Conservation (phyloP, 2,113 vertebrate genomes). For the Phalacrocorax aristotelis region DNA sequence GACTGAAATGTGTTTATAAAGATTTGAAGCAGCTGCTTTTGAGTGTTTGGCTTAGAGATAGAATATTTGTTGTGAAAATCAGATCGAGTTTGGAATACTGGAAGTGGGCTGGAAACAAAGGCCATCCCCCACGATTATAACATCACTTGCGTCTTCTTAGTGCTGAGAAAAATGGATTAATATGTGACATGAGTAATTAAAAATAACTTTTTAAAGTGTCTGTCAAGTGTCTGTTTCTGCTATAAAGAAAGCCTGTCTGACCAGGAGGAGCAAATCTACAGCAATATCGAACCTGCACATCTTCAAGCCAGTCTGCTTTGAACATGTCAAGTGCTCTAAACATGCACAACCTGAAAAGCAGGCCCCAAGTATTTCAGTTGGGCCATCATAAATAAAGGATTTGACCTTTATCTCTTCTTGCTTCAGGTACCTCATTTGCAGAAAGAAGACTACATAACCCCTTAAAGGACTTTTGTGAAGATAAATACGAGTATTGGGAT, state of each 20-base stretch:
- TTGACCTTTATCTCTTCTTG: not conserved
- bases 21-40: not conserved
- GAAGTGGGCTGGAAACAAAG: not conserved
- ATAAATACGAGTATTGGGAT: not conserved
- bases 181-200: not conserved
- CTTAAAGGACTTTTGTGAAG: not conserved
- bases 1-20: not conserved
- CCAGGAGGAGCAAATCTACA: not conserved
- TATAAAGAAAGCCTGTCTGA: not conserved
- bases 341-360: not conserved
- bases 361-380: not conserved
- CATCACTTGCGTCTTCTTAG: not conserved
- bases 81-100: not conserved
- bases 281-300: fast-evolving
- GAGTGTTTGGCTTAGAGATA: not conserved
- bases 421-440: not conserved
- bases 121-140: not conserved
- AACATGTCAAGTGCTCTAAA: not conserved
- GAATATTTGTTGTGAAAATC: not conserved
- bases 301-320: not conserved
- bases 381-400: not conserved
- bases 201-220: not conserved
- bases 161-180: not conserved
- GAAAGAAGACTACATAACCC: fast-evolving
- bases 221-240: not conserved